Percentiles rank a stretch among this genome's conserved stretches.
These are phyloP conservation scores for Drosophila navojoa DNA, from an alignment of 1,140 invertebrate genomes.

Conservation along the genomic window DNA sequence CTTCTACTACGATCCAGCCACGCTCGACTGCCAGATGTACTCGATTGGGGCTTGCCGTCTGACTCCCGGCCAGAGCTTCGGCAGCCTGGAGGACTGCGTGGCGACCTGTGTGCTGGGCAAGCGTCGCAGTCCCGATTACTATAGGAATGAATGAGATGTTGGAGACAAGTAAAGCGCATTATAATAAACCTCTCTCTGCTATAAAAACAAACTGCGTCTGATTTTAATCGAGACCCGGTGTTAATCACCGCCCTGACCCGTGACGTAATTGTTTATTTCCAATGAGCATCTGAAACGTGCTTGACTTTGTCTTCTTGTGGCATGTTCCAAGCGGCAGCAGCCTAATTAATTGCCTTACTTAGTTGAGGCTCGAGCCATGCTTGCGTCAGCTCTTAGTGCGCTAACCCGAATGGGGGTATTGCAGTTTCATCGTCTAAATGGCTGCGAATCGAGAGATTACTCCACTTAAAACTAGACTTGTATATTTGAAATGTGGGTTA, in stretches of 20 bases:
- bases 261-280: slow-evolving; percentile 44
- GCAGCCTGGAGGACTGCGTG: slow-evolving; percentile 66
- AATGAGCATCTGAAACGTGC: slow-evolving; percentile 11
- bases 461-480: too few species aligned
- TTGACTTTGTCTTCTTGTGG: slow-evolving; percentile 25
- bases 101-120: slow-evolving; percentile 60
- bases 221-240: slow-evolving; percentile 20
- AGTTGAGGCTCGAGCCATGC: slow-evolving; percentile 12
- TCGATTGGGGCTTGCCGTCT: slow-evolving; percentile 65
- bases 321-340: slow-evolving; percentile 32
- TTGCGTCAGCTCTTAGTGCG: slow-evolving; percentile 31
- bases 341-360: slow-evolving; percentile 29
- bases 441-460: too few species aligned
- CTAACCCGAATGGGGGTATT: not conserved
- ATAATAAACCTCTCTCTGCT: not conserved
- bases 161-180: slow-evolving; percentile 15
- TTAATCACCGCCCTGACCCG: slow-evolving; percentile 25
- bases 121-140: slow-evolving; percentile 62
- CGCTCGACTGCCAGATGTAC: slow-evolving; percentile 63
- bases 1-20: slow-evolving; percentile 63
- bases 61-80: slow-evolving; percentile 74
- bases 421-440: not conserved
- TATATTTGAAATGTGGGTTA: too few species aligned
- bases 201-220: slow-evolving; percentile 31
- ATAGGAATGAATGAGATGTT: slow-evolving; percentile 27